A percentile compares a stretch with the other conserved stretches of the same genome.
Conservation (phyloP, 2,113 vertebrate genomes). For the Saguinus midas region DNA sequence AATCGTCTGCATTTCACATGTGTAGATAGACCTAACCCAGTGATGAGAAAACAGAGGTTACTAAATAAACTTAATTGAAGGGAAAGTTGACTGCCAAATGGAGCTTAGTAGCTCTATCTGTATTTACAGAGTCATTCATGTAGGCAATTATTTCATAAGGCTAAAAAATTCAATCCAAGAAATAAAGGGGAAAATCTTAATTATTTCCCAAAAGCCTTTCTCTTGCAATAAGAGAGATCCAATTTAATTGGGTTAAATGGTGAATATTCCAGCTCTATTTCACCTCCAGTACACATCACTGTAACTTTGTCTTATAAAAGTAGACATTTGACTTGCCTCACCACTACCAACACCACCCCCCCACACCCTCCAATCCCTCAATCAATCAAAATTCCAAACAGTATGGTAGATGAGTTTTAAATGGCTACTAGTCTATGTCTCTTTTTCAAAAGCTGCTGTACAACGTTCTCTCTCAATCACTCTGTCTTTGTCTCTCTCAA, state of each 20-base stretch:
- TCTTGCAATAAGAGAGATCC: background rate
- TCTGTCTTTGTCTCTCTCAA: background rate
- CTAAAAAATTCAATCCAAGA: constrained; percentile 27
- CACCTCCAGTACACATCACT: background rate
- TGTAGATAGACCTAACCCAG: background rate
- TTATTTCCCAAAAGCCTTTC: background rate
- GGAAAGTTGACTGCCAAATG: background rate
- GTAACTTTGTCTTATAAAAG: background rate
- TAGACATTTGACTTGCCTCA: background rate
- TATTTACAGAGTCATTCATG: background rate
- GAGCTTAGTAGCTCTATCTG: background rate
- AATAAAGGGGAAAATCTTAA: background rate
- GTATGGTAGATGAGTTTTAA: background rate
- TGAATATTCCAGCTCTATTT: background rate
- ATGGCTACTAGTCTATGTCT: background rate
- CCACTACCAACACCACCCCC: background rate
- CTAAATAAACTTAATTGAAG: background rate
- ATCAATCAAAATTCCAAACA: background rate
- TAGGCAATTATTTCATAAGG: background rate
- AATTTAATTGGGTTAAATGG: background rate
- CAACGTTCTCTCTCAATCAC: background rate
- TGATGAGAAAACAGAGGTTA: background rate
- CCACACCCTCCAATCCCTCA: background rate
- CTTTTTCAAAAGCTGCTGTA: background rate
- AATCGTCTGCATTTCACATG: constrained; percentile 30